These are phyloP conservation scores for Tromatobia lineatoria DNA, from an alignment of 2,888 invertebrate genomes.

Conservation along the genomic window DNA sequence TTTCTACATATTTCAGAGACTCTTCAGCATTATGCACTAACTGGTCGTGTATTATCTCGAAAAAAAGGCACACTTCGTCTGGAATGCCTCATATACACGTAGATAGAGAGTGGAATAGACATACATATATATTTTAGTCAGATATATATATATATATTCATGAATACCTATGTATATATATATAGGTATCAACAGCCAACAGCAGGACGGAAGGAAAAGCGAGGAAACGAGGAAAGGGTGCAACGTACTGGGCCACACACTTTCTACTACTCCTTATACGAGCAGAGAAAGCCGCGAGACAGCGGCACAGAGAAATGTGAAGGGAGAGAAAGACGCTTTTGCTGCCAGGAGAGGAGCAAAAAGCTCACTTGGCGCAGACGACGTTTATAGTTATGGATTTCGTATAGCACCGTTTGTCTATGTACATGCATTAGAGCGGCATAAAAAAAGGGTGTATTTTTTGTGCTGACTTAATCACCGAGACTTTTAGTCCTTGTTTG, in stretches of 20 bases:
- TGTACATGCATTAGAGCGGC: neutral
- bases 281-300: constrained; percentile 20
- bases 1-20: too few species aligned
- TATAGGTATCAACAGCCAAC: constrained; percentile 4
- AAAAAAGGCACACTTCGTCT: too few species aligned
- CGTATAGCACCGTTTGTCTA: neutral
- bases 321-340: constrained; percentile 26
- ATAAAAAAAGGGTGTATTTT: too few species aligned
- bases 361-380: neutral
- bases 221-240: constrained; percentile 82
- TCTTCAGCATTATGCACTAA: too few species aligned
- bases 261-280: constrained; percentile 45
- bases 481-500: too few species aligned
- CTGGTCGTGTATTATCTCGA: too few species aligned
- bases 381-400: neutral
- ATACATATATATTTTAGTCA: too few species aligned
- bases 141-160: too few species aligned
- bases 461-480: too few species aligned
- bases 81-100: neutral
- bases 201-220: constrained; percentile 60
- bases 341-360: neutral
- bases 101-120: too few species aligned
- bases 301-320: constrained; percentile 19
- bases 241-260: constrained; percentile 83
- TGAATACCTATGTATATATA: neutral